Evolutionary conservation across 2,797 vertebrate species (phyloP).

Genomic region (Iguana delicatissima): DNA sequence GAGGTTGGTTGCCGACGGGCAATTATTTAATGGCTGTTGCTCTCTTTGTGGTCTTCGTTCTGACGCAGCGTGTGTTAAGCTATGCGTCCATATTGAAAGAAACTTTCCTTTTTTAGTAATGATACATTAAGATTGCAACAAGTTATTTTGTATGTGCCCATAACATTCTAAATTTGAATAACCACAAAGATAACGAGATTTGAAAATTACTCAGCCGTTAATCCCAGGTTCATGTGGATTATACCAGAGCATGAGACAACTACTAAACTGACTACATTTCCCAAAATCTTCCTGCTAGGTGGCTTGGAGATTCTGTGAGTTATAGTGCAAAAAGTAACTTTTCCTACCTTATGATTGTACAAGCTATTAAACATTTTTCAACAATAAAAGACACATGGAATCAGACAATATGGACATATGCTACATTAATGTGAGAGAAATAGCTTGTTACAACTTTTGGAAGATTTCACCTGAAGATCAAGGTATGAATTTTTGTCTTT

Average conservation of each 20-base stretch:
- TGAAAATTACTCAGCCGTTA: neutral
- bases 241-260: too few relatives aligned
- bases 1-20: neutral
- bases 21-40: constrained; percentile 16
- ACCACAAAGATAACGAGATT: constrained; percentile 1
- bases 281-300: too few relatives aligned
- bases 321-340: too few relatives aligned
- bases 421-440: neutral
- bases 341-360: too few relatives aligned
- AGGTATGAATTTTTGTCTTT: neutral
- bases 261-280: too few relatives aligned
- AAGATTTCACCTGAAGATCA: neutral
- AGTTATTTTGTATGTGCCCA: constrained; percentile 4
- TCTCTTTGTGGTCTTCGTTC: neutral
- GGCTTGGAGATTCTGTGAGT: too few relatives aligned
- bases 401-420: neutral
- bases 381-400: neutral
- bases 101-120: constrained; percentile 36
- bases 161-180: constrained; percentile 37
- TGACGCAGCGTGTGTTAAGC: neutral
- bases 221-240: neutral
- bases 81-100: neutral
- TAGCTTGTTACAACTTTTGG: neutral
- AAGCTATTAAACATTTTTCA: neutral
- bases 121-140: constrained; percentile 15